Evolutionary conservation across 2,797 vertebrate species (phyloP).

Genomic region (Cirrhinus molitorella): DNA sequence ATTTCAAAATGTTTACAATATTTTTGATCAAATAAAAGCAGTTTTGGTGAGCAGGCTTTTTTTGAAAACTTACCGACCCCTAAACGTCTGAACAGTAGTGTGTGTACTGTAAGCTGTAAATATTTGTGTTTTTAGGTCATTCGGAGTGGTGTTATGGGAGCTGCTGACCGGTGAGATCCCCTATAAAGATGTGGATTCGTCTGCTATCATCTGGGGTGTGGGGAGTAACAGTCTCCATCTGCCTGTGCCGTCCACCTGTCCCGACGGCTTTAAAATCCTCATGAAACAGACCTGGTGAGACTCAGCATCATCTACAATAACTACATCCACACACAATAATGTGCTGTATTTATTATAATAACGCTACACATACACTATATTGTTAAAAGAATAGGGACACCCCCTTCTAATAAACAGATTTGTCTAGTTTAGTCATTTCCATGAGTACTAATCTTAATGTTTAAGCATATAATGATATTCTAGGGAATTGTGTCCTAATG

Average conservation of each 20-base stretch:
- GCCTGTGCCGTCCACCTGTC: conserved; percentile 96
- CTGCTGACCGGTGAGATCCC: conserved; percentile 97
- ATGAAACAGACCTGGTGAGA: conserved; percentile 98
- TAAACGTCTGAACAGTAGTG: neutral
- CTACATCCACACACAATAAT: neutral
- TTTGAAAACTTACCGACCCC: neutral
- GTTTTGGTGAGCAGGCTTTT: neutral
- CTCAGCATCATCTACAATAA: neutral
- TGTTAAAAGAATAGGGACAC: too few species aligned
- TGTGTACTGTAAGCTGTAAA: neutral
- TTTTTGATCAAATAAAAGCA: neutral
- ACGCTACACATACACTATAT: too few species aligned
- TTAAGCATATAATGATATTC: too few species aligned
- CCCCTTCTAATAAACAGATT: too few species aligned
- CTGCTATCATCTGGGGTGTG: conserved; percentile 98
- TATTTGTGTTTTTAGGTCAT: conserved; percentile 87
- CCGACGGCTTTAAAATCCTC: conserved; percentile 98
- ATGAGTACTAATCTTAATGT: too few species aligned
- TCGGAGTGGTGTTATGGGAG: conserved; percentile 99
- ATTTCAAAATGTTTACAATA: neutral
- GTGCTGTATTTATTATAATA: too few species aligned
- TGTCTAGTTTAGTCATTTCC: too few species aligned
- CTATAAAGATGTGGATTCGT: conserved; percentile 98
- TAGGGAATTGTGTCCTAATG: too few species aligned
- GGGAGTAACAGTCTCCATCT: conserved; percentile 99